Percentiles rank a stretch among this genome's conserved stretches.
Conservation (phyloP, 2,113 vertebrate species). For the Corythornis vintsioides region DNA sequence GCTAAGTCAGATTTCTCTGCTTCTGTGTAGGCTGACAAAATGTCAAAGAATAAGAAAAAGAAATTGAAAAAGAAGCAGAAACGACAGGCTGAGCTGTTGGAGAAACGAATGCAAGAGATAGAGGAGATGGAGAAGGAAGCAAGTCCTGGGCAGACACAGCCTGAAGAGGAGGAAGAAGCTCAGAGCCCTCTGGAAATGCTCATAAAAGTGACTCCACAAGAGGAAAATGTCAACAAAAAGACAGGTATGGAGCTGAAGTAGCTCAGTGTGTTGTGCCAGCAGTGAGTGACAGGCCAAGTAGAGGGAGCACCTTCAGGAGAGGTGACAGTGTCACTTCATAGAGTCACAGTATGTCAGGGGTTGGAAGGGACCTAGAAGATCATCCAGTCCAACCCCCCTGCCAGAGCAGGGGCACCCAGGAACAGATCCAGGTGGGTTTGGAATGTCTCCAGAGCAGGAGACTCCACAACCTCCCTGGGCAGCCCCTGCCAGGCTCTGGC, state of each 20-base stretch:
- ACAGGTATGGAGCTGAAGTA: conserved; percentile 67
- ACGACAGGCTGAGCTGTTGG: conserved; percentile 91
- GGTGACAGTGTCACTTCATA: not conserved
- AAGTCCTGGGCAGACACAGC: conserved; percentile 81
- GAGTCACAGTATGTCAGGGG: too few species aligned
- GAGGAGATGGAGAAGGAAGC: conserved; percentile 87
- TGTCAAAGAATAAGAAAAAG: conserved; percentile 99
- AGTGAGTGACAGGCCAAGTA: not conserved
- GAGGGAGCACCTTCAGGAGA: not conserved
- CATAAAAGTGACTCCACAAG: conserved; percentile 73
- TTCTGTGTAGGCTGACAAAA: conserved; percentile 85
- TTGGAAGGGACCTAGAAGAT: too few species aligned
- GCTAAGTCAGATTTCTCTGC: conserved; percentile 47
- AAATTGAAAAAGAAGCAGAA: conserved; percentile 99
- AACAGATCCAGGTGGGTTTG: too few species aligned
- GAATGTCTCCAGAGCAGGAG: too few species aligned
- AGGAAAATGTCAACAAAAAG: conserved; percentile 70
- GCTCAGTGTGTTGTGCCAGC: not conserved
- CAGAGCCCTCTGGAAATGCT: conserved; percentile 73
- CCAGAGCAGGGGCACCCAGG: too few species aligned
- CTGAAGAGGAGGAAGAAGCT: conserved; percentile 79
- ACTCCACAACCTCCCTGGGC: too few species aligned
- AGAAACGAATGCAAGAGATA: conserved; percentile 92
- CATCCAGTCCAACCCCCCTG: too few species aligned
- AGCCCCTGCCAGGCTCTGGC: too few species aligned